Evolutionary conservation across 2,797 vertebrate genomes (phyloP), one percentile per base, ranked within the genome.

Genomic region (Brotula barbata): DNA sequence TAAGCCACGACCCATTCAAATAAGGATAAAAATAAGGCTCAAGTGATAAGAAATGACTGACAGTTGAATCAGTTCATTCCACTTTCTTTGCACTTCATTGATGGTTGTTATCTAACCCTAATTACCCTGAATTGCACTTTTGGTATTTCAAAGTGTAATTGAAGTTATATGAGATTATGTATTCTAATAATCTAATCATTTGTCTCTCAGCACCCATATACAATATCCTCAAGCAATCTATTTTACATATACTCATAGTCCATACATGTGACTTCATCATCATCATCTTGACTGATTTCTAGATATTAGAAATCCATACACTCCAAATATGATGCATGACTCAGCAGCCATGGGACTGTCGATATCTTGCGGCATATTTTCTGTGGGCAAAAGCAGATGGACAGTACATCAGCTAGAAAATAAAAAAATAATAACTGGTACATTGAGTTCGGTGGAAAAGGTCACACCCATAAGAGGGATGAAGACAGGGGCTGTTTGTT

Each of bases 271-370:
- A 82, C 77, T 78, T 82, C 85, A 81, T 82, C 75, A 70, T 73
- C 77, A 80, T 82, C 85, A 81, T 82, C 75, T 71, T 73, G 72
- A 81, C 73, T 74, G 80, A 65, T 82, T 78, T 89, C 72, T 66
- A 80, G 77, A 84, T 84, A 89, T 89, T 82, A 89, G 83, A 89
- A 89, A 89, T 85, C 86, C 73, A 89, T 88, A 85, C 80, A 73
- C 72, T 81, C 75, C 68, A 72, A 81, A 85, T 71, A 60, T 85
- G 86, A 89, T 88, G 62, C 83, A 88, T 78, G 84, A 81, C 75
- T 77, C 31, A 8, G 55, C 57, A 43, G 41, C 44, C 5, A 20
- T 41, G 37, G 73, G 78, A 87, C 74, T 81, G 84, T 75, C 60
- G 58, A 74, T 68, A 66, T 68, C 58, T 71, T 69, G 77, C 68